Percentiles rank a stretch among this genome's conserved stretches.
Conservation (phyloP, 2,888 invertebrate species). For the Yponomeuta plumbellus region DNA sequence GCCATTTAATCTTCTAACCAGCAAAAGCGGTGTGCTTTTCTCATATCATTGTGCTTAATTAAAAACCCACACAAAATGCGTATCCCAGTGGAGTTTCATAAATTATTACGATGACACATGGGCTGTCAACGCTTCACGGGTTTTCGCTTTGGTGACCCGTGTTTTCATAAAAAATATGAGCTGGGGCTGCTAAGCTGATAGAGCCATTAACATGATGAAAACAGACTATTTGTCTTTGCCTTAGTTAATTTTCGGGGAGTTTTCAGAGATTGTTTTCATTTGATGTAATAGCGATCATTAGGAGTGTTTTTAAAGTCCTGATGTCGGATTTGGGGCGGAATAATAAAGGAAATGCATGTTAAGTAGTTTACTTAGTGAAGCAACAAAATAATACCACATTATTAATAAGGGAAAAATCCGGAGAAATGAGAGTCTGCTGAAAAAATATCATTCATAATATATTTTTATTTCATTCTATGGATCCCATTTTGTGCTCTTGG, state of each 20-base stretch:
- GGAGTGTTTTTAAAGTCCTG: background rate
- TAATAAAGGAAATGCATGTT: too few species aligned
- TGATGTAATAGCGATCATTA: background rate
- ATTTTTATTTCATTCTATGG: too few species aligned
- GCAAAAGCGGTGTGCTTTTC: background rate
- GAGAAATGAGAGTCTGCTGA: too few species aligned
- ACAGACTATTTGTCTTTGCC: conserved; percentile 7
- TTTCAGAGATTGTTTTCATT: background rate
- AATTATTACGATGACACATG: background rate
- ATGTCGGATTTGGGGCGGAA: background rate
- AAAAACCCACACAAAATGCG: background rate
- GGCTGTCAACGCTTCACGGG: background rate
- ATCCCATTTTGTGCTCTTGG: too few species aligned
- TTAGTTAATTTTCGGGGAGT: background rate
- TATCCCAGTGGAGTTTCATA: background rate
- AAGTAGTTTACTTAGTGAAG: too few species aligned
- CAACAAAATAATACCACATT: too few species aligned
- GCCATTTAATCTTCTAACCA: background rate
- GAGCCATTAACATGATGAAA: conserved; percentile 6
- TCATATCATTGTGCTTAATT: background rate
- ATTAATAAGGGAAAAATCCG: too few species aligned
- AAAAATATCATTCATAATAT: too few species aligned
- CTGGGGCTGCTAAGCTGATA: background rate
- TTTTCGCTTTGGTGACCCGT: background rate
- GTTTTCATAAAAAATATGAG: background rate